phyloP scores from a whole-genome alignment of 1,140 invertebrate genomes.

The Drosophila virilis region DNA sequence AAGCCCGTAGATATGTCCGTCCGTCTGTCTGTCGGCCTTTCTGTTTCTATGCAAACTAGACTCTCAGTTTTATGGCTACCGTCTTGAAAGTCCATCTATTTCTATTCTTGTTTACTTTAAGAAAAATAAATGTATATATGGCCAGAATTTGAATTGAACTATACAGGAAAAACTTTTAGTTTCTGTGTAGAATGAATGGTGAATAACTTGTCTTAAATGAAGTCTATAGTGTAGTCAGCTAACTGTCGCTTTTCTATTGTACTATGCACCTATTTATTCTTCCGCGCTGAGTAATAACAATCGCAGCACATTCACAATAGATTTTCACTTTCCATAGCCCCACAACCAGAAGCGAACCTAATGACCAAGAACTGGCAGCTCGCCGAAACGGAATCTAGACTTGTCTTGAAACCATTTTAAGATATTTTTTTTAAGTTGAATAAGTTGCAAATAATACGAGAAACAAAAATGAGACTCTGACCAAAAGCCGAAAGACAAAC shows the following conservation, averaged over 20 bases:
- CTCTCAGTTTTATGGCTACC: too few relatives aligned
- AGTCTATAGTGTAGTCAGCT: neutral
- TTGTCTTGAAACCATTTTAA: slow-evolving; percentile 49
- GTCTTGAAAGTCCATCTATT: too few relatives aligned
- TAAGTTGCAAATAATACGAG: slow-evolving; percentile 36
- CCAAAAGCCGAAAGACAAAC: slow-evolving; percentile 52
- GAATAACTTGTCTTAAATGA: neutral
- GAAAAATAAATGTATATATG: too few relatives aligned
- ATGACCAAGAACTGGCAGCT: slow-evolving; percentile 46
- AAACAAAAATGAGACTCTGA: slow-evolving; percentile 49
- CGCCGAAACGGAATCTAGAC: slow-evolving; percentile 52
- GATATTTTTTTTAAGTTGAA: slow-evolving; percentile 12
- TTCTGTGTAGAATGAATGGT: slow-evolving; percentile 6
- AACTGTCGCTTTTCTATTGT: neutral
- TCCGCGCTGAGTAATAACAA: slow-evolving; percentile 10
- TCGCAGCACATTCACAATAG: slow-evolving; percentile 1
- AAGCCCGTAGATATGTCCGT: too few relatives aligned
- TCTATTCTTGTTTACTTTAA: too few relatives aligned
- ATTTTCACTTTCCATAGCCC: slow-evolving; percentile 56
- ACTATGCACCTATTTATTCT: slow-evolving; percentile 7
- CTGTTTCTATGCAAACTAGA: too few relatives aligned
- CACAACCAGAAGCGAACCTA: slow-evolving; percentile 37
- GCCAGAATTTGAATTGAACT: neutral
- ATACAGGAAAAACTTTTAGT: slow-evolving; percentile 1
- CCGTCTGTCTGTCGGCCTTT: too few relatives aligned